Conservation (phyloP, 2,888 invertebrate species). For the Cactoblastis cactorum region DNA sequence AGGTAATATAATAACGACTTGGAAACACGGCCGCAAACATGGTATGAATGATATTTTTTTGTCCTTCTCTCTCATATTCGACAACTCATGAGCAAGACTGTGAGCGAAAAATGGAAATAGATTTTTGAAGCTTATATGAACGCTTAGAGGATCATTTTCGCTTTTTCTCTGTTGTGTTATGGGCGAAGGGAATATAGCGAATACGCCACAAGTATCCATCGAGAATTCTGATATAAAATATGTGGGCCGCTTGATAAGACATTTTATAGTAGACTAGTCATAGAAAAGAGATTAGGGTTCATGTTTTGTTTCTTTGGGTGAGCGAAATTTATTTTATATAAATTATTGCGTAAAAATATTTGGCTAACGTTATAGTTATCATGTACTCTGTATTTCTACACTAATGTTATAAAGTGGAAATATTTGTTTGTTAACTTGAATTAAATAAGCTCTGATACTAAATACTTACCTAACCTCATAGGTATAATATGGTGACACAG, state of each 20-base stretch:
- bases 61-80: neutral
- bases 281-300: no score
- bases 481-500: neutral
- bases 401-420: no score
- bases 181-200: neutral
- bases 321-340: no score
- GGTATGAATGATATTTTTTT: constrained; percentile 2
- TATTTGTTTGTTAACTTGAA: no score
- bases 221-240: neutral
- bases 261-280: no score
- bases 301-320: no score
- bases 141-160: constrained; percentile 9
- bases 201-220: neutral
- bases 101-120: neutral
- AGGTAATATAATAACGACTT: constrained; percentile 12
- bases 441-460: no score
- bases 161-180: neutral
- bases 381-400: no score
- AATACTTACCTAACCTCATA: no score
- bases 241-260: neutral
- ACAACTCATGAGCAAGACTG: neutral
- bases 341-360: no score
- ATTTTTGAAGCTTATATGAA: constrained; percentile 4
- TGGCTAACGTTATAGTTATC: no score
- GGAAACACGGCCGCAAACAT: constrained; percentile 1